Percentiles rank a stretch among this genome's conserved stretches.
These are phyloP conservation scores for Nomada fabriciana DNA, from an alignment of 2,888 invertebrate species.

Conservation along the genomic window DNA sequence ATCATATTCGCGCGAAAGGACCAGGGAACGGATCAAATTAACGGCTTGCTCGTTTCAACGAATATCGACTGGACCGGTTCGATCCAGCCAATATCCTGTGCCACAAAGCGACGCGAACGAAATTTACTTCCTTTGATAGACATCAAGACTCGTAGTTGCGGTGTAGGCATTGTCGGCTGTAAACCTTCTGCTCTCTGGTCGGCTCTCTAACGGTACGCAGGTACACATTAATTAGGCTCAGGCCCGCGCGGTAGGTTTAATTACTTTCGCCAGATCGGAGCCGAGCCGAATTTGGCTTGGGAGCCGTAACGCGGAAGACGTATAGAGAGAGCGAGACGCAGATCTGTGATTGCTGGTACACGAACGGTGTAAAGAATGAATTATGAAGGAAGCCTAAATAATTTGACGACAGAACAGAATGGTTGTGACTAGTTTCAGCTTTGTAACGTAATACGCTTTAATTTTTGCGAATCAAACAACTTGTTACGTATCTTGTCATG, in stretches of 20 bases:
- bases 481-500: too few relatives aligned
- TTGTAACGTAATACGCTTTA: too few relatives aligned
- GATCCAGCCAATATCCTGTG: constrained; percentile 50
- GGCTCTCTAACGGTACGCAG: constrained; percentile 73
- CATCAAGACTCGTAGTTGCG: constrained; percentile 65
- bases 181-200: constrained; percentile 68
- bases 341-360: constrained; percentile 7
- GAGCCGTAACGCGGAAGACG: constrained; percentile 52
- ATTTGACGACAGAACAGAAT: too few relatives aligned
- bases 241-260: constrained; percentile 81
- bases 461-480: too few relatives aligned
- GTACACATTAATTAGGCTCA: constrained; percentile 83
- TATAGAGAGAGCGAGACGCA: constrained; percentile 36
- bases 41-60: constrained; percentile 38
- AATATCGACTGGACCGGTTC: constrained; percentile 44
- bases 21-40: constrained; percentile 49
- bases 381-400: too few relatives aligned
- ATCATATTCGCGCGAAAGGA: constrained; percentile 27
- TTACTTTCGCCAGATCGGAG: constrained; percentile 83
- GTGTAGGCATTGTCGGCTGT: constrained; percentile 71
- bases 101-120: constrained; percentile 60
- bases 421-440: too few relatives aligned
- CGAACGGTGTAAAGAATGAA: too few relatives aligned
- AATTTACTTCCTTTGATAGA: constrained; percentile 73
- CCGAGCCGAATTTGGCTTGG: constrained; percentile 67